Percentiles rank a stretch among this genome's conserved stretches.
phyloP scores from a whole-genome alignment of 2,797 vertebrate species.

The Enteromius trimaculatus region DNA sequence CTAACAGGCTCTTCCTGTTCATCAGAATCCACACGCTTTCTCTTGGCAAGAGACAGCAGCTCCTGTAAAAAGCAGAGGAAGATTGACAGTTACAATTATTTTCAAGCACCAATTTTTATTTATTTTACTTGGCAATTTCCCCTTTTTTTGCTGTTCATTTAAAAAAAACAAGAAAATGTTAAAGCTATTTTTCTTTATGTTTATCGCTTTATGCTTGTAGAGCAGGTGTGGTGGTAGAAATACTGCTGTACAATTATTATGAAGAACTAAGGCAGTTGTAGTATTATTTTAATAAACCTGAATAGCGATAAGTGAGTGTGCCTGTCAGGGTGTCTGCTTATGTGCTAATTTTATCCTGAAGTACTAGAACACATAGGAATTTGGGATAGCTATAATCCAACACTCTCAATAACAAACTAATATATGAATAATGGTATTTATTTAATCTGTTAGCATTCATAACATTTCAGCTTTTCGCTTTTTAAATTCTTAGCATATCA shows the following conservation, averaged over 20 bases:
- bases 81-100: background rate
- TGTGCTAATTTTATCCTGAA: background rate
- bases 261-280: background rate
- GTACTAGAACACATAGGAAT: slow-evolving; percentile 26
- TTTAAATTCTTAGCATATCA: background rate
- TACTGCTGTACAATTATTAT: background rate
- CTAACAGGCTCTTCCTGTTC: slow-evolving; percentile 92
- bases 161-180: background rate
- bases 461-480: background rate
- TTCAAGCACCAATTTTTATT: background rate
- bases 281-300: background rate
- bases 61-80: slow-evolving; percentile 77
- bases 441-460: background rate
- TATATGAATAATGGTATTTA: background rate
- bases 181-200: background rate
- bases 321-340: background rate
- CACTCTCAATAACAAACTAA: background rate
- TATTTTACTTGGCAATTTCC: background rate
- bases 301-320: background rate
- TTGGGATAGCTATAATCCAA: background rate
- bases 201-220: background rate
- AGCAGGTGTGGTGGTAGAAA: background rate
- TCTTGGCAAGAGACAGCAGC: slow-evolving; percentile 92
- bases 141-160: background rate
- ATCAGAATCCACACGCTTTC: slow-evolving; percentile 94